Evolutionary conservation across 2,888 invertebrate species (phyloP).

Genomic region (Lepidocyrtinus sp.): DNA sequence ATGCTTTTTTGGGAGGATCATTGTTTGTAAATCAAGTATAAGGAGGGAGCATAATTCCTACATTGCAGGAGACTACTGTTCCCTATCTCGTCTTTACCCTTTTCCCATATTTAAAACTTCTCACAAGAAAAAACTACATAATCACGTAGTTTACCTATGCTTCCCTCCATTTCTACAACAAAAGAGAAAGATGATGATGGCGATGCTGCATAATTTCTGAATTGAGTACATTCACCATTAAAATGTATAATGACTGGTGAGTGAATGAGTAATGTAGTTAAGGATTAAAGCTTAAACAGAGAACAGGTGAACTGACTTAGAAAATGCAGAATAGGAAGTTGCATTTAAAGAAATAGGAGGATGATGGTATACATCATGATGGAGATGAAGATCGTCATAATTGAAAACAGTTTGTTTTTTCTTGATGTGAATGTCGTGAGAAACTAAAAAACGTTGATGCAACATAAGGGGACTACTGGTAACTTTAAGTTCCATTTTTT

Average conservation of each 20-base stretch:
- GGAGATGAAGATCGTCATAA: neutral
- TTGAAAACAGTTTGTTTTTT: neutral
- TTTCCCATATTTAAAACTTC: conserved; percentile 1
- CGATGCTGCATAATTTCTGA: conserved; percentile 50
- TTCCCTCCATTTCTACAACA: conserved; percentile 45
- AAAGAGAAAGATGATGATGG: conserved; percentile 25
- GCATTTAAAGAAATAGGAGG: conserved; percentile 19
- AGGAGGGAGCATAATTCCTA: neutral
- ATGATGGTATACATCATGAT: conserved; percentile 18
- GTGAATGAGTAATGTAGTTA: neutral
- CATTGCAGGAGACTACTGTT: neutral
- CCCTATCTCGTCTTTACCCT: conserved; percentile 20
- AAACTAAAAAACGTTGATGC: too few species aligned
- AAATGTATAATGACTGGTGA: neutral
- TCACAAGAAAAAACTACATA: conserved; percentile 2
- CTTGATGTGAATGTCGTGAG: conserved; percentile 34
- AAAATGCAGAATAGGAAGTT: conserved; percentile 23
- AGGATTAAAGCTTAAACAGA: neutral
- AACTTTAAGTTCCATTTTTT: conserved; percentile 26
- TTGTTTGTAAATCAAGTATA: conserved; percentile 43
- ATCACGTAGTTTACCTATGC: too few species aligned
- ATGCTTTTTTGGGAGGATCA: conserved; percentile 45
- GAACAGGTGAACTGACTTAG: conserved; percentile 3
- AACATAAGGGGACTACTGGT: too few species aligned
- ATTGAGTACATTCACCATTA: conserved; percentile 3